These are phyloP conservation scores for Physeter macrocephalus DNA, from an alignment of 2,113 vertebrate species.

Conservation along the genomic window DNA sequence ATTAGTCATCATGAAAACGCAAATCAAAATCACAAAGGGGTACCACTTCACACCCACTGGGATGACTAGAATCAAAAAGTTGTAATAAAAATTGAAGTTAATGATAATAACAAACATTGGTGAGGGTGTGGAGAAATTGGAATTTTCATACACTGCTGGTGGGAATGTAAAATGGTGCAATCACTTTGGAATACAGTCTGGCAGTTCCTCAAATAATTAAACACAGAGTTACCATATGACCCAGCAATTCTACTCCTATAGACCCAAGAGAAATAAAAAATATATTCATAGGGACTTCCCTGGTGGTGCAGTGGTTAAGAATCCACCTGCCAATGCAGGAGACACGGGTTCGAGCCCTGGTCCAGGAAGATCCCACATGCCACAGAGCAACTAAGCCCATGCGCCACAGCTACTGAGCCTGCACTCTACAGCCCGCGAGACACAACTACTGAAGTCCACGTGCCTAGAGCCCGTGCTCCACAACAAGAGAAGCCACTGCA, in stretches of 20 bases:
- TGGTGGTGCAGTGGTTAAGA: no score
- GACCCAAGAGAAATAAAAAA: neutral
- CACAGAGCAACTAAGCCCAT: no score
- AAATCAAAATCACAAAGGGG: neutral
- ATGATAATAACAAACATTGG: neutral
- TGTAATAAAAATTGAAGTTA: constrained; percentile 31
- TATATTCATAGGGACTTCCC: neutral
- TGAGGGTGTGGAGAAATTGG: neutral
- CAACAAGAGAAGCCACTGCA: no score
- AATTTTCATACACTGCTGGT: neutral
- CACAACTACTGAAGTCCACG: no score
- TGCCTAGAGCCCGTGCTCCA: no score
- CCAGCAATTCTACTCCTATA: neutral
- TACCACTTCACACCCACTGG: neutral
- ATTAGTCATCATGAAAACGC: neutral
- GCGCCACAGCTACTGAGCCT: no score
- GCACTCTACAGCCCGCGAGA: no score
- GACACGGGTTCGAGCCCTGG: no score
- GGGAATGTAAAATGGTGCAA: neutral
- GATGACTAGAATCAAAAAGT: constrained; percentile 15
- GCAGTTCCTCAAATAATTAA: neutral
- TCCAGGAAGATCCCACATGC: no score
- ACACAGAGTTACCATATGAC: neutral
- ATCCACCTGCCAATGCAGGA: no score
- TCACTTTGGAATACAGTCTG: constrained; percentile 18